Evolutionary conservation across 2,797 vertebrate species (phyloP).

Genomic region (Erethizon dorsatum): DNA sequence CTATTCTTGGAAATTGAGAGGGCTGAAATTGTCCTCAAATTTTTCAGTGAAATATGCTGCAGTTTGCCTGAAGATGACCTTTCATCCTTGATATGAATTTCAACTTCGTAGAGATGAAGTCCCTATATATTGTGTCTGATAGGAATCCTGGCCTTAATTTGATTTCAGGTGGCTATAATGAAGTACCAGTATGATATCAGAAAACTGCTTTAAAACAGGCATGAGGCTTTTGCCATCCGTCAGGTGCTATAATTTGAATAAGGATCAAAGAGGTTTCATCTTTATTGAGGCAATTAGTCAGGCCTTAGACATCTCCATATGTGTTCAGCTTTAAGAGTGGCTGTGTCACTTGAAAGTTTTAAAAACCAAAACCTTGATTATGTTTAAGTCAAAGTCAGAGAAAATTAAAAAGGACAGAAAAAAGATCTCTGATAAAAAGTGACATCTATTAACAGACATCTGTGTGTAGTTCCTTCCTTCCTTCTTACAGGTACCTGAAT

Average conservation of each 20-base stretch:
- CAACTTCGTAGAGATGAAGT: slow-evolving; percentile 61
- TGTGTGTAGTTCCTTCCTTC: not conserved
- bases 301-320: slow-evolving; percentile 52
- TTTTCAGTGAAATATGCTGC: slow-evolving; percentile 77
- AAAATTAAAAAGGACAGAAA: slow-evolving; percentile 33
- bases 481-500: not conserved
- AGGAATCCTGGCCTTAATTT: slow-evolving; percentile 68
- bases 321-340: slow-evolving; percentile 35
- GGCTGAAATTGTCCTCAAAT: slow-evolving; percentile 66
- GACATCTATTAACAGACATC: not conserved
- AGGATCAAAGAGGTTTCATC: slow-evolving; percentile 62
- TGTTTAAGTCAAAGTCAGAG: slow-evolving; percentile 51
- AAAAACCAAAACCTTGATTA: slow-evolving; percentile 54
- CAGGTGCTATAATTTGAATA: slow-evolving; percentile 71
- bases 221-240: slow-evolving; percentile 51
- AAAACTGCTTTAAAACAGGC: slow-evolving; percentile 28
- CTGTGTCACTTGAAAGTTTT: slow-evolving; percentile 19
- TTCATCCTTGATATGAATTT: slow-evolving; percentile 76
- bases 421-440: slow-evolving; percentile 2
- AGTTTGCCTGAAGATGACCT: slow-evolving; percentile 75
- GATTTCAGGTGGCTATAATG: slow-evolving; percentile 59
- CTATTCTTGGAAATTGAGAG: slow-evolving; percentile 80
- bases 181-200: slow-evolving; percentile 58
- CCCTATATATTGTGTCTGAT: slow-evolving; percentile 29
- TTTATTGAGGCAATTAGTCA: slow-evolving; percentile 51